Evolutionary conservation across 2,797 vertebrate genomes (phyloP).

Genomic region (Tarsius wallacei): DNA sequence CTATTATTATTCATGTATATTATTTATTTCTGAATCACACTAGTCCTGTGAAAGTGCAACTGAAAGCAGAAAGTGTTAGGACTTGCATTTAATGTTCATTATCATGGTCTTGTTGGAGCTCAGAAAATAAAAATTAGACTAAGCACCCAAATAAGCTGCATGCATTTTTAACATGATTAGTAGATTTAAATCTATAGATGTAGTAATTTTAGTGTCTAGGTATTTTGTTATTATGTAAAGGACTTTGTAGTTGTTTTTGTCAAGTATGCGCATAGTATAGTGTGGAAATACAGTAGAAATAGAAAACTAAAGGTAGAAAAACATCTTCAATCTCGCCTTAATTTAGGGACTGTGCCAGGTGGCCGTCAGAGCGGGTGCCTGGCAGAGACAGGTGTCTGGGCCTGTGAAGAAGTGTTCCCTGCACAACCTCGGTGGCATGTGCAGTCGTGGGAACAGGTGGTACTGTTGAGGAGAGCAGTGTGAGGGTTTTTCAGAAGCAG

Average conservation of each 20-base stretch:
- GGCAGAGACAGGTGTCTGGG: constrained; percentile 39
- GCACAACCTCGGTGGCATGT: neutral
- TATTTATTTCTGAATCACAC: constrained; percentile 88
- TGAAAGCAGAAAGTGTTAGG: constrained; percentile 75
- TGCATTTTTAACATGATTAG: constrained; percentile 85
- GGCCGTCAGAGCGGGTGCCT: constrained; percentile 1
- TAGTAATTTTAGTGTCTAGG: constrained; percentile 81
- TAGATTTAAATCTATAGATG: constrained; percentile 85
- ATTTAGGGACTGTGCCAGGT: constrained; percentile 63
- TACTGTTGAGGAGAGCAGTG: constrained; percentile 69
- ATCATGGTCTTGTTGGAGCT: constrained; percentile 80
- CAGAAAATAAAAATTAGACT: constrained; percentile 76
- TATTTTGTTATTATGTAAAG: constrained; percentile 85
- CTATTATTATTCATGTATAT: constrained; percentile 86
- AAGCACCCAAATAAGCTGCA: constrained; percentile 79
- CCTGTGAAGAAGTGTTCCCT: constrained; percentile 63
- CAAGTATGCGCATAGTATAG: constrained; percentile 81
- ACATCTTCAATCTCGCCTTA: constrained; percentile 78
- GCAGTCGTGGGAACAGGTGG: neutral
- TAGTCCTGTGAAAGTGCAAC: constrained; percentile 88
- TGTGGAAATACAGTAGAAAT: constrained; percentile 66
- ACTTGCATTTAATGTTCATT: constrained; percentile 81
- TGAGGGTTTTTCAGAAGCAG: constrained; percentile 56
- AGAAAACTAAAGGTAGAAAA: constrained; percentile 85
- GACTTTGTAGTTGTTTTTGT: constrained; percentile 85